A percentile compares a stretch with the other conserved stretches of the same genome.
phyloP scores from a whole-genome alignment of 2,797 vertebrate species.

The Peromyscus nudipes region DNA sequence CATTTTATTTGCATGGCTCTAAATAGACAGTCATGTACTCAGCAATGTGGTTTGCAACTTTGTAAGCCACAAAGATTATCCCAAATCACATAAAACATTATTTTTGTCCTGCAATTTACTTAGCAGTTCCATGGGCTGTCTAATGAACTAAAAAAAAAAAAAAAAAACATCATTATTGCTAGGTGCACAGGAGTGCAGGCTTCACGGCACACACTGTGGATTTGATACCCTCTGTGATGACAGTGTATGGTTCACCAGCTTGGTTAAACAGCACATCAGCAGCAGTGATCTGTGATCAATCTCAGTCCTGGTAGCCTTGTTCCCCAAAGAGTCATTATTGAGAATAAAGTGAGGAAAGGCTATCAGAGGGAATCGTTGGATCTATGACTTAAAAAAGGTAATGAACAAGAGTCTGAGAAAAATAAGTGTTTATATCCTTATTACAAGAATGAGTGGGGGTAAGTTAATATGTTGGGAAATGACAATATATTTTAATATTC shows the following conservation, averaged over 20 bases:
- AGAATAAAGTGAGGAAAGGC: conserved; percentile 86
- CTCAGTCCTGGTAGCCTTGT: conserved; percentile 87
- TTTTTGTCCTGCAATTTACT: conserved; percentile 71
- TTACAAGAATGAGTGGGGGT: not conserved
- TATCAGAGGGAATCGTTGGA: conserved; percentile 80
- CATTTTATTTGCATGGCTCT: not conserved
- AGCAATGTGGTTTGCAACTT: conserved; percentile 42
- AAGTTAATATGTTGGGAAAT: conserved; percentile 26
- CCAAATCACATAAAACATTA: conserved; percentile 58
- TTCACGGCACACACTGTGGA: conserved; percentile 85
- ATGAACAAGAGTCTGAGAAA: conserved; percentile 26
- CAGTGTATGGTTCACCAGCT: conserved; percentile 88
- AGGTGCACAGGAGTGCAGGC: conserved; percentile 82
- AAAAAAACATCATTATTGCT: conserved; percentile 81
- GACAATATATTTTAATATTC: conserved; percentile 35
- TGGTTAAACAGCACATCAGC: conserved; percentile 89
- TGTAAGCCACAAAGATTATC: conserved; percentile 41
- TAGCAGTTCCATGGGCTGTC: conserved; percentile 81
- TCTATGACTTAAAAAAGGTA: conserved; percentile 75
- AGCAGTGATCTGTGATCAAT: conserved; percentile 89
- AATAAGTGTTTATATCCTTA: conserved; percentile 48
- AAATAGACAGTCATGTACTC: not conserved
- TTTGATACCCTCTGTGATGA: conserved; percentile 87
- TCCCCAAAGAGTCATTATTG: conserved; percentile 87
- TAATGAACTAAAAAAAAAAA: conserved; percentile 83